phyloP scores from a whole-genome alignment of 2,113 vertebrate genomes.

The Anthoscopus minutus region DNA sequence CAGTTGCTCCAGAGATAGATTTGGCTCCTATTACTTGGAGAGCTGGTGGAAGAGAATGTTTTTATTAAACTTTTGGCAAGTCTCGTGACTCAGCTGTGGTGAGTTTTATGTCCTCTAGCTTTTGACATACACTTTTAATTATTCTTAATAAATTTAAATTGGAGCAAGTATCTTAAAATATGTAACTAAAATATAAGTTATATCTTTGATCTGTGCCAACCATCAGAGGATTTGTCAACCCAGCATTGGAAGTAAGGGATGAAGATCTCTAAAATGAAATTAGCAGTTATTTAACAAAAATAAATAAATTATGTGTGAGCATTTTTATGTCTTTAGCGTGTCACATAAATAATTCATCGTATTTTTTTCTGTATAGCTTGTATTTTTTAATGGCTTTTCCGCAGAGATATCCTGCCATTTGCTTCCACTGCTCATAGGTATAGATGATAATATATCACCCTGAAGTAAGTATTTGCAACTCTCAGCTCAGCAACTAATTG shows the following conservation, averaged over 20 bases:
- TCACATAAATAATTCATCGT: slow-evolving; percentile 19
- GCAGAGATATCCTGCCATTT: neutral
- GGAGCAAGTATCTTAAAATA: slow-evolving; percentile 10
- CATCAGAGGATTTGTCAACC: neutral
- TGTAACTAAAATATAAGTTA: slow-evolving; percentile 20
- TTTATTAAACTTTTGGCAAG: slow-evolving; percentile 36
- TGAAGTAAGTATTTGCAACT: neutral
- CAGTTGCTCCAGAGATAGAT: neutral
- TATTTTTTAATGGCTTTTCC: slow-evolving; percentile 28
- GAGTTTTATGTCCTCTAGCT: slow-evolving; percentile 10
- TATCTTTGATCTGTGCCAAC: slow-evolving; percentile 1
- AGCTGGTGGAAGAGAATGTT: neutral
- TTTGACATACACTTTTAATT: slow-evolving; percentile 42
- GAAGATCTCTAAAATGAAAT: slow-evolving; percentile 15
- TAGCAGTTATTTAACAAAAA: slow-evolving; percentile 22
- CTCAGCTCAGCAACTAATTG: neutral
- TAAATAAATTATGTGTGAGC: slow-evolving; percentile 2
- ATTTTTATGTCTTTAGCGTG: slow-evolving; percentile 26
- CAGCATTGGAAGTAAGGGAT: neutral
- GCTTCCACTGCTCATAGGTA: neutral
- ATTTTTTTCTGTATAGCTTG: neutral
- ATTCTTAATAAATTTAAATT: slow-evolving; percentile 47
- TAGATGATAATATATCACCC: neutral
- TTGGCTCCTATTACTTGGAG: neutral
- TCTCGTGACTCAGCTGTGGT: neutral